These are phyloP conservation scores for Vanessa cardui DNA, from an alignment of 2,888 invertebrate species.

Conservation along the genomic window DNA sequence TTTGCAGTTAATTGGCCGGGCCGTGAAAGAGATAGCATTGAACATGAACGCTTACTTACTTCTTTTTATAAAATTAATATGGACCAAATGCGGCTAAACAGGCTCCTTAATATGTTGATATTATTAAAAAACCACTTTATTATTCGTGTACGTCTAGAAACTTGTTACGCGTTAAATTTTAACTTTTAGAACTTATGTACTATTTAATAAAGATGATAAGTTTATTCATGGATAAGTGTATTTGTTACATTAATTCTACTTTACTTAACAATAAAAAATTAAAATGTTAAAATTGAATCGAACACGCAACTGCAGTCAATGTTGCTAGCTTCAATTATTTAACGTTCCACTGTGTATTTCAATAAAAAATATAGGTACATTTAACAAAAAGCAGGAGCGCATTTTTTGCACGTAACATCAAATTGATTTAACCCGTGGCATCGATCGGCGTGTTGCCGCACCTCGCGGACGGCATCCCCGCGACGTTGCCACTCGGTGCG, in stretches of 20 bases:
- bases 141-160: neutral
- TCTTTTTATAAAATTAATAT: constrained; percentile 10
- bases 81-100: constrained; percentile 3
- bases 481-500: constrained; percentile 60
- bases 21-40: constrained; percentile 21
- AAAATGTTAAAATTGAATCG: constrained; percentile 2
- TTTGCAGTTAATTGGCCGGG: constrained; percentile 54
- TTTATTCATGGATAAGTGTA: no score
- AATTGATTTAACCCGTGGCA: constrained; percentile 39
- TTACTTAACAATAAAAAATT: neutral
- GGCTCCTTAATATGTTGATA: neutral
- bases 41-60: constrained; percentile 22
- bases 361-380: constrained; percentile 7
- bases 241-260: no score
- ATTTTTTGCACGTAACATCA: constrained; percentile 34
- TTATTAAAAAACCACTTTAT: constrained; percentile 10
- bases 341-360: constrained; percentile 4
- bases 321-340: constrained; percentile 2
- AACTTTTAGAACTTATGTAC: no score
- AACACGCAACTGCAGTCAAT: constrained; percentile 7
- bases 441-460: constrained; percentile 45
- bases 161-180: neutral
- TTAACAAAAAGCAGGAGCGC: constrained; percentile 25
- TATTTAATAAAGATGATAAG: no score
- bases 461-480: constrained; percentile 50